phyloP scores from a whole-genome alignment of 2,113 vertebrate species.

The Oostethus manadensis region DNA sequence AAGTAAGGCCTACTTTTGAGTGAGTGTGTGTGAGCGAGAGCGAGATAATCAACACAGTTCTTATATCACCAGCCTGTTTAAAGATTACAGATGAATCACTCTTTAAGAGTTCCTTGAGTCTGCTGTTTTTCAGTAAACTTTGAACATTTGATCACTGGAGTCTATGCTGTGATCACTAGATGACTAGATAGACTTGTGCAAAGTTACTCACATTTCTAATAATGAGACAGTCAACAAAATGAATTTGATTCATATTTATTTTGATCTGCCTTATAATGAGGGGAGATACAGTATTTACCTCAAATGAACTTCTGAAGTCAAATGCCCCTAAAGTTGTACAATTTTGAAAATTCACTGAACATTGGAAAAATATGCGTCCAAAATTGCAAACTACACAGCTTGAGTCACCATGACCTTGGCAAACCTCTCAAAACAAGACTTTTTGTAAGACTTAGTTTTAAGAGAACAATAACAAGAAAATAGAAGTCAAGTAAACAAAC shows the following conservation, averaged over 20 bases:
- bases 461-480: too few relatives aligned
- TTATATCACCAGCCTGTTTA: slow-evolving; percentile 22
- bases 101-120: slow-evolving; percentile 6
- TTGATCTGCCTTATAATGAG: too few relatives aligned
- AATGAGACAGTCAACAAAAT: background rate
- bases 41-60: slow-evolving; percentile 37
- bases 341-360: too few relatives aligned
- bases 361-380: too few relatives aligned
- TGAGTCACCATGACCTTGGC: too few relatives aligned
- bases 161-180: slow-evolving; percentile 8
- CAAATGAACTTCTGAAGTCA: too few relatives aligned
- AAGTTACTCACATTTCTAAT: background rate
- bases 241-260: background rate
- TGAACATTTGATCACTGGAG: slow-evolving; percentile 21
- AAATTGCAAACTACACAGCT: too few relatives aligned
- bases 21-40: background rate
- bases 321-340: too few relatives aligned
- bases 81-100: slow-evolving; percentile 55
- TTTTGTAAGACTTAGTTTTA: too few relatives aligned
- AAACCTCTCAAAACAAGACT: too few relatives aligned
- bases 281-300: too few relatives aligned
- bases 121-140: slow-evolving; percentile 39
- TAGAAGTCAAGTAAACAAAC: too few relatives aligned
- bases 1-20: slow-evolving; percentile 68
- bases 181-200: background rate